Evolutionary conservation across 1,140 invertebrate genomes (phyloP), one percentile per base, ranked within the genome.

Genomic region (Drosophila murphyi): DNA sequence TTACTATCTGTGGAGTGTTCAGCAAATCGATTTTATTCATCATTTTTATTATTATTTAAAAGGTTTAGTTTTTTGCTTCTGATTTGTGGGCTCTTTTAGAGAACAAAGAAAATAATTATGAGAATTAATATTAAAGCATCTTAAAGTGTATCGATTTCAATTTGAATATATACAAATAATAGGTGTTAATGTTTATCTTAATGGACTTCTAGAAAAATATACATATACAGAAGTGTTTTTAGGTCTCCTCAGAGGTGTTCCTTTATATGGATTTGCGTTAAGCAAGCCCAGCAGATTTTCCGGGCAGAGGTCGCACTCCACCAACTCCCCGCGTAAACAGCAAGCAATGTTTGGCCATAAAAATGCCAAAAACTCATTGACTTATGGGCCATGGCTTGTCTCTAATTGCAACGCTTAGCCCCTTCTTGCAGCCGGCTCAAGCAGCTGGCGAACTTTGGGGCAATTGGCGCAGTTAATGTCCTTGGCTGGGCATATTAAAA

Each of bases 291-390:
- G 20, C 20, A 20, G 20, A 4, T 43, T 43, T 43, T 43, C n/a
- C 20, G 20, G n/a, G 10, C 10, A 43, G 39, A n/a, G 39, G 10
- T 43, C 39, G 6, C 39, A 43, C 10, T 43, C 3, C 10, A 2
- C 39, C 4, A n/a, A 4, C 39, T 20, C 39, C 4, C 4, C 3
- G 39, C 39, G 39, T 48, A 28, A 48, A 48, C 8, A 50, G 10
- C 43, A 5, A 47, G 10, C 43, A 5, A 47, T 50, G 59, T 64
- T 60, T 12, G 70, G 67, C 64, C 77, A 88, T 89, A 89, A 88
- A 88, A 88, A 72, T 78, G 85, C 85, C 85, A 83, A 78, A 89
- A 88, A 78, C 82, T 89, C 78, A 88, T 88, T 88, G 85, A 88
- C 80, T 89, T 88, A 89, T 88, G 71, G 80, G 72, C 70, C 68